Evolutionary conservation across 2,888 invertebrate species (phyloP), one percentile per base, ranked within the genome.

Genomic region (Clusia tigrina): DNA sequence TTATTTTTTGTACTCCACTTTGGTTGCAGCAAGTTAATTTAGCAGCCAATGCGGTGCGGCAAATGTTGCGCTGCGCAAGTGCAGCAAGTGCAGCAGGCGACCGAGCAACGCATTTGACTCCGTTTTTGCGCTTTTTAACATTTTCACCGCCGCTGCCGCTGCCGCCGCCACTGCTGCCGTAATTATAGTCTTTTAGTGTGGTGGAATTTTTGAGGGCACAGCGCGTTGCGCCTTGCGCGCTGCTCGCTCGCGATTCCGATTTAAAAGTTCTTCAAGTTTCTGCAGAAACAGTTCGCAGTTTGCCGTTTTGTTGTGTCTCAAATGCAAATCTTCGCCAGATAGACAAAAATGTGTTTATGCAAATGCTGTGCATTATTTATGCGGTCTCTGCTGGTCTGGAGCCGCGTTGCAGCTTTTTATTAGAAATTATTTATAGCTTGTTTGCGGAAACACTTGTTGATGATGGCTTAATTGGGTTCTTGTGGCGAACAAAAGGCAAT

Each of bases 371-470:
- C 42, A n/a, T 42, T 42, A 42, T 48, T 48, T 48, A 20, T 48
- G 48, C 18, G 5, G 48, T 48, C 15, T 3, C 22, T 32, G 32
- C n/a, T 42, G 42, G 3, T 6, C 42, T n/a, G 22, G 18, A 20
- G 18, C 42, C n/a, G 42, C n/a, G 22, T 48, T 48, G 18, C 42
- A 3, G 42, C n/a, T 42, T 6, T 15, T 6, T n/a, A 17, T n/a
- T 32, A 17, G n/a, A 42, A 48, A 48, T 48, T 48, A 48, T 48
- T 48, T 48, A 48, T 48, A 22, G 48, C 48, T 20, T 48, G 15
- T 22, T 48, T 48, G 48, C 48, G 22, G 48, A 48, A 48, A 48
- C 22, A 22, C 48, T 18, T 48, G 20, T 48, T 48, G 48, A 48
- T 48, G 48, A 48, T 48, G 48, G 48, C 22, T 22, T 20, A 48